Evolutionary conservation across 2,888 invertebrate genomes (phyloP), one percentile per base, ranked within the genome.

Genomic region (Troides oblongomaculatus): DNA sequence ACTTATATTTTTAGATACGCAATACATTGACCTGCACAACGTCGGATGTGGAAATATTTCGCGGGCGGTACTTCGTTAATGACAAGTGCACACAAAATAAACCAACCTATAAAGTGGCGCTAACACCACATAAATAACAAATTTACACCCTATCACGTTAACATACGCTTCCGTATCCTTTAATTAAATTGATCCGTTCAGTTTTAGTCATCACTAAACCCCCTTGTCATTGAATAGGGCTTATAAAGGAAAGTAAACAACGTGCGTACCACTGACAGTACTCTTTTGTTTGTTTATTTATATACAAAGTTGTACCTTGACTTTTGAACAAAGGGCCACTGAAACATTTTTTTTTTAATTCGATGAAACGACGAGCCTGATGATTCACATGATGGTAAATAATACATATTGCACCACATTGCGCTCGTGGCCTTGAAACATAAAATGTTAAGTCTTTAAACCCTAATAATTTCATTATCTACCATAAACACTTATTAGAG

Each of bases 11-110:
- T 70, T 70, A 70, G 82, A 79, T 79, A 75, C 78, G 79, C 81
- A 84, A 89, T 84, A 74, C 88, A 78, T 83, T 88, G 88, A 89
- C 89, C 89, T 81, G 77, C 74, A 76, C 23, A 77, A 75, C 77
- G 80, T 77, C 79, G 79, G 77, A 81, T 81, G 82, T 80, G 76
- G 84, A 83, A 85, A 80, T 79, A 84, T 86, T 85, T 78, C 78
- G 79, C 78, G 80, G 85, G 84, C 87, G 84, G 86, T 82, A 84
- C 81, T 72, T 46, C 46, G 75, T 79, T 82, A 84, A 88, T 85
- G 79, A 83, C 76, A 81, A 75, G 76, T 79, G 73, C 75, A 74
- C 72, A 73, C 68, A 66, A 64, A 64, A 72, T 76, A 76, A 78
- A 76, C 73, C 68, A 73, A 72, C 75, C 73, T 72, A 69, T 72